Conservation (phyloP, 2,113 vertebrate genomes). For the Ptyas mucosa region DNA sequence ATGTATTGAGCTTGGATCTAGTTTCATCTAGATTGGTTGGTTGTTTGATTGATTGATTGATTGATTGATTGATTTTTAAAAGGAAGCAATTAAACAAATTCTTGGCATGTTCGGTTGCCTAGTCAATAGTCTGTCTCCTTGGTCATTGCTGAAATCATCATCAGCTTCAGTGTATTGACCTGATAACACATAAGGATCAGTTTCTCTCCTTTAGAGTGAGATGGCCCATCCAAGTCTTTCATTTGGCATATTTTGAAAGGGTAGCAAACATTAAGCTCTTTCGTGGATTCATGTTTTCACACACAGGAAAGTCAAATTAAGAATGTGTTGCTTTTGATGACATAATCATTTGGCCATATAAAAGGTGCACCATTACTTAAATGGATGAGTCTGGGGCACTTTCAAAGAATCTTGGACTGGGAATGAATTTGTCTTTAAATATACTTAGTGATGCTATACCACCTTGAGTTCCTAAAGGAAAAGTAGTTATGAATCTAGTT, state of each 20-base stretch:
- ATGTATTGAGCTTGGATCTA: background rate
- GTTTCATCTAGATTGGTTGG: background rate
- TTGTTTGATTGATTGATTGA: too few species aligned
- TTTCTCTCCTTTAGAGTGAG: background rate
- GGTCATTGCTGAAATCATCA: background rate
- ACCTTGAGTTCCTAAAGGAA: background rate
- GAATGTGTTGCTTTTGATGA: background rate
- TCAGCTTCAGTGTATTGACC: background rate
- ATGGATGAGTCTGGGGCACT: background rate
- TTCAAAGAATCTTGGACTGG: background rate
- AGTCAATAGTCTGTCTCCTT: background rate
- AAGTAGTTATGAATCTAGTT: background rate
- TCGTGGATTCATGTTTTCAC: background rate
- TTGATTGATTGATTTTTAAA: background rate
- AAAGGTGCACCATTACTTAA: background rate
- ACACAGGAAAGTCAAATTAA: background rate
- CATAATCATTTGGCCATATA: background rate
- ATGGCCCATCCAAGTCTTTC: background rate
- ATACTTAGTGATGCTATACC: background rate
- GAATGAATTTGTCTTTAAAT: background rate
- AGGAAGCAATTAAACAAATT: background rate
- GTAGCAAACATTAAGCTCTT: background rate
- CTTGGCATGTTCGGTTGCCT: background rate
- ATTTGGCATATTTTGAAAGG: background rate
- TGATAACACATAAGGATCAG: background rate